Percentiles rank a stretch among this genome's conserved stretches.
Evolutionary conservation across 2,797 vertebrate species (phyloP).

Genomic region (Meriones psammophilus): DNA sequence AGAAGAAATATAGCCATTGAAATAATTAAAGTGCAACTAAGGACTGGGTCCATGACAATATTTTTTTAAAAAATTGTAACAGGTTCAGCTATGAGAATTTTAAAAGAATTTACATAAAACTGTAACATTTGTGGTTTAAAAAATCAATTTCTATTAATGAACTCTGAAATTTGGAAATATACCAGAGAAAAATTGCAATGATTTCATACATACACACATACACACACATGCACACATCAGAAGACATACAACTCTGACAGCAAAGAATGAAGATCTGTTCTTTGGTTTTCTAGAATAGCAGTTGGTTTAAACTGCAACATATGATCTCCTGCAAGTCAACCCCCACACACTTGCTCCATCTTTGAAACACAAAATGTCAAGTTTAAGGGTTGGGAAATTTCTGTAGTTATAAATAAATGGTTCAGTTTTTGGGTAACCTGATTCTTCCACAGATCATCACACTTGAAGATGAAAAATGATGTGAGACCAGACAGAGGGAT

Average conservation of each 20-base stretch:
- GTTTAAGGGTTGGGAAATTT: constrained; percentile 51
- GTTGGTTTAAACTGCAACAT: constrained; percentile 12
- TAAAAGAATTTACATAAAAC: constrained; percentile 37
- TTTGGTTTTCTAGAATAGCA: constrained; percentile 34
- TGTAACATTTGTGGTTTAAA: background rate
- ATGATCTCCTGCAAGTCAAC: background rate
- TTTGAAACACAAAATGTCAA: constrained; percentile 57
- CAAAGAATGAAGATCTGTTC: constrained; percentile 40
- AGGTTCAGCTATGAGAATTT: background rate
- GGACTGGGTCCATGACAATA: background rate
- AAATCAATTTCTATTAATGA: constrained; percentile 38
- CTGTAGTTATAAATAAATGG: constrained; percentile 69
- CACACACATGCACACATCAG: background rate
- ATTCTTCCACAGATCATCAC: constrained; percentile 84
- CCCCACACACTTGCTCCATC: constrained; percentile 4
- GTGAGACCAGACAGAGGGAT: constrained; percentile 69
- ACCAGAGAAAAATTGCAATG: background rate
- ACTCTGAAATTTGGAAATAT: background rate
- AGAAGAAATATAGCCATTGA: constrained; percentile 33
- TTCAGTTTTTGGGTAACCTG: constrained; percentile 67
- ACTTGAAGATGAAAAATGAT: constrained; percentile 82
- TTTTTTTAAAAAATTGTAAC: background rate
- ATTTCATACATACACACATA: too few species aligned
- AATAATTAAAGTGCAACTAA: constrained; percentile 38
- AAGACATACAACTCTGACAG: background rate